These are phyloP conservation scores for Mastomys coucha DNA, from an alignment of 2,113 vertebrate species.

Conservation along the genomic window DNA sequence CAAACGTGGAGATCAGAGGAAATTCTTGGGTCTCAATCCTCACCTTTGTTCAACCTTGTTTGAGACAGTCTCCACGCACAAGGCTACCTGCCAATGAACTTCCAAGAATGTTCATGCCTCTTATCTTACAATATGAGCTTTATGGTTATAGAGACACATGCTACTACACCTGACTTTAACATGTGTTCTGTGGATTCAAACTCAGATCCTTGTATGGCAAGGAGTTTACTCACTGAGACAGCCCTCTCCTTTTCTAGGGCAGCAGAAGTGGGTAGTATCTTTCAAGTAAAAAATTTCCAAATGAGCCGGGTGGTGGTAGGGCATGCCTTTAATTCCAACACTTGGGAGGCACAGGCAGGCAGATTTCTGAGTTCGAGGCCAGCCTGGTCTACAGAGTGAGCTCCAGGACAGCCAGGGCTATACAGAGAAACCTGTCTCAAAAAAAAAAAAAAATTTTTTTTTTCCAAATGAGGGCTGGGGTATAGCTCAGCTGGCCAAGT, in stretches of 20 bases:
- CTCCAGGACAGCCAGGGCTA: too few relatives aligned
- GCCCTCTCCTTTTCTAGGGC: not conserved
- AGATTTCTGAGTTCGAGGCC: too few relatives aligned
- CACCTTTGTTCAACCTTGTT: not conserved
- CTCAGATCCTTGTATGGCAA: not conserved
- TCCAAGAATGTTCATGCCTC: not conserved
- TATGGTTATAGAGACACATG: not conserved
- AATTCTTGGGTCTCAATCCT: not conserved
- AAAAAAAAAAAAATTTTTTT: too few relatives aligned
- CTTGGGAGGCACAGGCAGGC: too few relatives aligned
- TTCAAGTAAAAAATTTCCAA: not conserved
- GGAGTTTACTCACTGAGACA: not conserved
- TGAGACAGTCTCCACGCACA: not conserved
- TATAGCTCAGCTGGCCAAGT: not conserved
- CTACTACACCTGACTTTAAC: not conserved
- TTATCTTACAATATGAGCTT: not conserved
- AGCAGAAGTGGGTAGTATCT: not conserved
- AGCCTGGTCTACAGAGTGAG: too few relatives aligned
- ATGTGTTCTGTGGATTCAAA: not conserved
- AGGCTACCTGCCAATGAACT: not conserved
- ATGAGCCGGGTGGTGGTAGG: too few relatives aligned
- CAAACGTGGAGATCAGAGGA: not conserved
- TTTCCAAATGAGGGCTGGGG: not conserved
- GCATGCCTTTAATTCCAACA: too few relatives aligned
- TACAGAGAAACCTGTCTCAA: too few relatives aligned